These are phyloP conservation scores for Ciona savignyi DNA, from an alignment of 23 tunicate species.

Conservation along the genomic window DNA sequence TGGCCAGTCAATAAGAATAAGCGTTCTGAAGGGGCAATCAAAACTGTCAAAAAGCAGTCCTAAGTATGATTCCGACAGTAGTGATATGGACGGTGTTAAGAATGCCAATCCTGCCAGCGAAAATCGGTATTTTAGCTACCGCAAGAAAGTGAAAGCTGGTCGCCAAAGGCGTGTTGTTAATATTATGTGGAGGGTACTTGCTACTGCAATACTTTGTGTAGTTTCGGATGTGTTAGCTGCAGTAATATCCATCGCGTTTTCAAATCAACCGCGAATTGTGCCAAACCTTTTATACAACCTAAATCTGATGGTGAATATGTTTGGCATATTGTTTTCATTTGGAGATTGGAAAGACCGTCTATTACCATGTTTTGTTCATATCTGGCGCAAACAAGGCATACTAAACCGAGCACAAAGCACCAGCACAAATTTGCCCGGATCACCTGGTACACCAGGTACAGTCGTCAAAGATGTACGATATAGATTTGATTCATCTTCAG, in stretches of 20 bases:
- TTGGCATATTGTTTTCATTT: constrained; percentile 52
- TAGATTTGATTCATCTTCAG: too few species aligned
- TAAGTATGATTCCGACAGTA: constrained; percentile 4
- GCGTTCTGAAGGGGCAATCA: too few species aligned
- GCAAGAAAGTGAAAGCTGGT: constrained; percentile 15
- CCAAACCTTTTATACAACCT: constrained; percentile 59
- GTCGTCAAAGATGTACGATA: too few species aligned
- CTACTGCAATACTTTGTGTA: constrained; percentile 49
- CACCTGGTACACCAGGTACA: too few species aligned
- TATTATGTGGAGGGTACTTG: constrained; percentile 49
- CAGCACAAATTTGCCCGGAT: too few species aligned
- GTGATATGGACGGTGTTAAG: not conserved
- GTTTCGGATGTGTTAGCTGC: constrained; percentile 61
- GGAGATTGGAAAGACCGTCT: constrained; percentile 60
- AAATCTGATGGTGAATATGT: constrained; percentile 43
- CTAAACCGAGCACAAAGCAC: too few species aligned
- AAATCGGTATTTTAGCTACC: constrained; percentile 6
- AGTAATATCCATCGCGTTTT: constrained; percentile 22
- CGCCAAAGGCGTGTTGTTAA: constrained; percentile 29
- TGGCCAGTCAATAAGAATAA: too few species aligned
- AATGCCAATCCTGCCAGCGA: not conserved
- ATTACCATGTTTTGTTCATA: constrained; percentile 32
- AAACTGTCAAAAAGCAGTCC: not conserved
- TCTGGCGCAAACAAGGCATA: not conserved
- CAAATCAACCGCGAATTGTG: constrained; percentile 52